These are phyloP conservation scores for Harpagifer antarcticus DNA, from an alignment of 2,797 vertebrate species.

Conservation along the genomic window DNA sequence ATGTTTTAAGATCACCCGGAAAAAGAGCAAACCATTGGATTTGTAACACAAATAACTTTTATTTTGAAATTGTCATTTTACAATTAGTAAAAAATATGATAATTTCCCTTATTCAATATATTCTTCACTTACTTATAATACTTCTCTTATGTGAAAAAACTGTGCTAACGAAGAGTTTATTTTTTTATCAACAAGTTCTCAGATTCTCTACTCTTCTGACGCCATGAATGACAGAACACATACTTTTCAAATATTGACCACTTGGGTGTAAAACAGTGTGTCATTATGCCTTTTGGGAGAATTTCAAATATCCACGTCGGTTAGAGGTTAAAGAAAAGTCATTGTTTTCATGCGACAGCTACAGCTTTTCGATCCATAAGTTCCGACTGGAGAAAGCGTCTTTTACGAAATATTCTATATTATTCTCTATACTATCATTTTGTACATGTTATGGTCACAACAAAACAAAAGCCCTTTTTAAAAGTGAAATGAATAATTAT, in stretches of 20 bases:
- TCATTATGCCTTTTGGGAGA: not conserved
- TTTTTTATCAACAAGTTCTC: constrained; percentile 7
- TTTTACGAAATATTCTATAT: not conserved
- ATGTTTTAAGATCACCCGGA: not conserved
- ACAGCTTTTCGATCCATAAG: not conserved
- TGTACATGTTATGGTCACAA: not conserved
- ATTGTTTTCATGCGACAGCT: not conserved
- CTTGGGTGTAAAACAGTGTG: not conserved
- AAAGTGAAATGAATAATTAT: not conserved
- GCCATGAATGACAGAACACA: not conserved
- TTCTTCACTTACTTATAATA: not conserved
- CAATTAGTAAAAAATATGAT: constrained; percentile 47
- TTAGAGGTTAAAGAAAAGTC: not conserved
- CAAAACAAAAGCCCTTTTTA: constrained; percentile 8
- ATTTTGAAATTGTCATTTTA: constrained; percentile 57
- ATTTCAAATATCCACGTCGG: not conserved
- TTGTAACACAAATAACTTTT: constrained; percentile 58
- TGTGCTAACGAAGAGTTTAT: constrained; percentile 11
- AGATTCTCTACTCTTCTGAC: not conserved
- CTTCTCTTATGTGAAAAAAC: constrained; percentile 25
- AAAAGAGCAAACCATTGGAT: constrained; percentile 6
- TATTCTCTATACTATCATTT: not conserved
- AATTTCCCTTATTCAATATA: not conserved
- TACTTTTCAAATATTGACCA: not conserved
- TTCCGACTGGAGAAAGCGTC: constrained; percentile 3